Evolutionary conservation across 2,888 invertebrate species (phyloP).

Genomic region (Thalpophila matura): DNA sequence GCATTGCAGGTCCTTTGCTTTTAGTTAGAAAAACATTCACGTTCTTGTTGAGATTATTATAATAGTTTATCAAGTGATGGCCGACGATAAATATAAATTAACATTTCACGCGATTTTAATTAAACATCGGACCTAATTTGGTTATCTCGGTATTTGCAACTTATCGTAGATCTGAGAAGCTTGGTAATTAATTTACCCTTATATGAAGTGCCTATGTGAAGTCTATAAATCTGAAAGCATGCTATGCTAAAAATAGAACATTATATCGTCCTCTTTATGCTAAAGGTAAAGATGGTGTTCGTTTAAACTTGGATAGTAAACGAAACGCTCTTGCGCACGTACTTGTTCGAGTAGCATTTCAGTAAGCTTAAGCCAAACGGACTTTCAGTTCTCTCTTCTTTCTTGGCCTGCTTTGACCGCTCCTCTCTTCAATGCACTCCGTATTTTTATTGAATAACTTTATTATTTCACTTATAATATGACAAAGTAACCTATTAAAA

Average conservation of each 20-base stretch:
- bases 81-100: constrained; percentile 41
- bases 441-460: too few species aligned
- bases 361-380: too few species aligned
- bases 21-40: constrained; percentile 33
- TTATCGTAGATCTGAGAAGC: constrained; percentile 30
- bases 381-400: too few species aligned
- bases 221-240: constrained; percentile 6
- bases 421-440: too few species aligned
- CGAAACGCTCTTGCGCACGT: neutral
- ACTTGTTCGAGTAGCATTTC: too few species aligned
- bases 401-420: too few species aligned
- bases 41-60: constrained; percentile 24
- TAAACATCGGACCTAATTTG: constrained; percentile 41
- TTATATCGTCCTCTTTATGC: neutral
- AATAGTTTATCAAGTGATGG: constrained; percentile 19
- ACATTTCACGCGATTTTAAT: constrained; percentile 31
- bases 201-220: constrained; percentile 22
- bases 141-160: constrained; percentile 38
- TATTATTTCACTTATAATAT: too few species aligned
- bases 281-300: neutral
- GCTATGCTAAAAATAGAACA: neutral
- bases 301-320: neutral
- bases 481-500: too few species aligned
- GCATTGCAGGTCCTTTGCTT: constrained; percentile 19
- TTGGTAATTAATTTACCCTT: constrained; percentile 39